These are phyloP conservation scores for Cremastinae sp. DNA, from an alignment of 2,888 invertebrate genomes.

Conservation along the genomic window DNA sequence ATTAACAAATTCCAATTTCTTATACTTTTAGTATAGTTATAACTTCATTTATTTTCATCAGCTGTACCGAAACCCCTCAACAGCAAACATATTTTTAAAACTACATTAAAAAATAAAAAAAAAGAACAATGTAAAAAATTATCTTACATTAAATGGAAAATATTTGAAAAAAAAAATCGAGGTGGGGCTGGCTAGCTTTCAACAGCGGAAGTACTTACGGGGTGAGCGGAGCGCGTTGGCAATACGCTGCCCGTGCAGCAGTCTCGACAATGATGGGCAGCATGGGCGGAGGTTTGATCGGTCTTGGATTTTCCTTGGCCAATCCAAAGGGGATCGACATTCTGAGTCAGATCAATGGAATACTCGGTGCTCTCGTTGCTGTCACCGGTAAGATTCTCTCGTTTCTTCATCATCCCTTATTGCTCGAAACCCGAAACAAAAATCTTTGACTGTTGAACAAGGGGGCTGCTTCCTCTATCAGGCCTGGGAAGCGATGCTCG, in stretches of 20 bases:
- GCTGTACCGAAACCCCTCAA: too few species aligned
- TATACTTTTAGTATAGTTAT: too few species aligned
- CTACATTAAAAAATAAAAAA: too few species aligned
- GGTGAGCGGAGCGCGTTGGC: conserved; percentile 92
- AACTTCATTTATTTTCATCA: too few species aligned
- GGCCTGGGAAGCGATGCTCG: conserved; percentile 92
- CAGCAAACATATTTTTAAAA: too few species aligned
- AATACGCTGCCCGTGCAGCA: conserved; percentile 93
- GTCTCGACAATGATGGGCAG: conserved; percentile 95
- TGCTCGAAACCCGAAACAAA: background rate
- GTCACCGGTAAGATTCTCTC: conserved; percentile 88
- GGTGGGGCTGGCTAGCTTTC: conserved; percentile 97
- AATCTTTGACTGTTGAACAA: conserved; percentile 68
- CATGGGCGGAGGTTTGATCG: conserved; percentile 92
- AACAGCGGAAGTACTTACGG: conserved; percentile 95
- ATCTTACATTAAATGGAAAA: too few species aligned
- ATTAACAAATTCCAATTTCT: too few species aligned
- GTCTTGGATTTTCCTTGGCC: conserved; percentile 82
- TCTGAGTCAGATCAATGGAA: conserved; percentile 92
- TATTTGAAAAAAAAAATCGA: conserved; percentile 46
- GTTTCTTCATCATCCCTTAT: too few species aligned
- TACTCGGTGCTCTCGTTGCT: conserved; percentile 92
- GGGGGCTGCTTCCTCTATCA: conserved; percentile 93
- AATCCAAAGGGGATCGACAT: conserved; percentile 89
- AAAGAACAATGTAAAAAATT: too few species aligned